These are phyloP conservation scores for Gorsachius magnificus DNA, from an alignment of 2,797 vertebrate genomes.

Conservation along the genomic window DNA sequence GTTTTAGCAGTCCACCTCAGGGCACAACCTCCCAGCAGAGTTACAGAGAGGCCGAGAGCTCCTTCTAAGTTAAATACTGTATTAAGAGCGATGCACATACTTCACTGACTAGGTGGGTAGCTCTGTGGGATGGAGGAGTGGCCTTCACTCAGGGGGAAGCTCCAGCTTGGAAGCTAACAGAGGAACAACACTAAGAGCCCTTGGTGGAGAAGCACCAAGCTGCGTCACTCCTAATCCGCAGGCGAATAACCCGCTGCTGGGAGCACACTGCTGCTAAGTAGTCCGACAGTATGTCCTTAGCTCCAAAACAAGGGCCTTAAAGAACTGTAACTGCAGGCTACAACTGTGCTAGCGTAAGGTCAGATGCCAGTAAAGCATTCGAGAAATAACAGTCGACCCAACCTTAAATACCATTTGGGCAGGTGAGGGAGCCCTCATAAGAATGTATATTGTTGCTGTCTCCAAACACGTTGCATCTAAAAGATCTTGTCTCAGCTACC, in stretches of 20 bases:
- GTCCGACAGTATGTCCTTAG: neutral
- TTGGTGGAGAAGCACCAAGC: neutral
- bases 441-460: neutral
- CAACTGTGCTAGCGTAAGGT: neutral
- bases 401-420: neutral
- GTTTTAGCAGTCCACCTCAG: neutral
- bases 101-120: neutral
- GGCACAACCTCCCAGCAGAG: neutral
- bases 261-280: rapidly evolving
- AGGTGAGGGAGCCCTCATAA: neutral
- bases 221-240: neutral
- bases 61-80: neutral
- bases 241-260: neutral
- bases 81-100: neutral
- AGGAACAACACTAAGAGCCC: neutral
- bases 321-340: neutral
- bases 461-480: neutral
- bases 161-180: neutral
- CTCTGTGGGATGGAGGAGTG: neutral
- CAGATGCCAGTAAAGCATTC: neutral
- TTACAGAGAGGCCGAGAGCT: neutral
- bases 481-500: neutral
- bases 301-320: neutral
- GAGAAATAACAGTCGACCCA: neutral
- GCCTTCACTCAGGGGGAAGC: neutral